These are phyloP conservation scores for Apodemia zela DNA, from an alignment of 2,888 invertebrate genomes.

Conservation along the genomic window DNA sequence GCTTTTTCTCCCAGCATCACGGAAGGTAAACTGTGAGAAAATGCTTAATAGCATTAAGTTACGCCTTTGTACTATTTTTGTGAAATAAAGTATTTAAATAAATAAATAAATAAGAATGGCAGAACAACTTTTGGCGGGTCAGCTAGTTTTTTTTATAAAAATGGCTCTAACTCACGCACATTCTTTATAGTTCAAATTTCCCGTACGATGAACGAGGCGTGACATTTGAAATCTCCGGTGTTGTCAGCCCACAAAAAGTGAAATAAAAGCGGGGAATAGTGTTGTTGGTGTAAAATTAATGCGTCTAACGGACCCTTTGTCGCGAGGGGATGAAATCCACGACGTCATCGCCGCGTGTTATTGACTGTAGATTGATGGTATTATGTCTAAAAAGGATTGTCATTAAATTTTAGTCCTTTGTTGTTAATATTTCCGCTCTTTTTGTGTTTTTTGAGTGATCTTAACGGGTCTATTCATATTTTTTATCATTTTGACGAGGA, in stretches of 20 bases:
- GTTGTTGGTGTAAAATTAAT: constrained; percentile 58
- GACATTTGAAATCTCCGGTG: constrained; percentile 70
- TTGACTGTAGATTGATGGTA: constrained; percentile 53
- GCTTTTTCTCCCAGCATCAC: no score
- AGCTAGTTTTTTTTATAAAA: no score
- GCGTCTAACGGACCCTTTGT: constrained; percentile 69
- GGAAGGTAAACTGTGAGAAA: no score
- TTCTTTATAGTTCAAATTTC: constrained; percentile 50
- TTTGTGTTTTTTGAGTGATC: constrained; percentile 21
- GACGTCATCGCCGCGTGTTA: constrained; percentile 33
- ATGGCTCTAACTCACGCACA: background rate
- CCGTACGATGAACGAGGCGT: constrained; percentile 74
- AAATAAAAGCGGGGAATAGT: constrained; percentile 51
- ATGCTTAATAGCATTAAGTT: no score
- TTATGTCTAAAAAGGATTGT: constrained; percentile 53
- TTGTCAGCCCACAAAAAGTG: constrained; percentile 62
- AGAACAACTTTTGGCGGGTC: no score
- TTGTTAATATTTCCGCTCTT: constrained; percentile 34
- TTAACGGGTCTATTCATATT: constrained; percentile 11
- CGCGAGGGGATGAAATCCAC: constrained; percentile 34
- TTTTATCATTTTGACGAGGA: constrained; percentile 44
- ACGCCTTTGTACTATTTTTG: no score
- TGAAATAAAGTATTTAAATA: no score
- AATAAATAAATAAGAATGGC: no score
- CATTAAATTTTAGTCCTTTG: constrained; percentile 38